Evolutionary conservation across 2,797 vertebrate species (phyloP), one percentile per base, ranked within the genome.

Genomic region (Syngnathus acus): DNA sequence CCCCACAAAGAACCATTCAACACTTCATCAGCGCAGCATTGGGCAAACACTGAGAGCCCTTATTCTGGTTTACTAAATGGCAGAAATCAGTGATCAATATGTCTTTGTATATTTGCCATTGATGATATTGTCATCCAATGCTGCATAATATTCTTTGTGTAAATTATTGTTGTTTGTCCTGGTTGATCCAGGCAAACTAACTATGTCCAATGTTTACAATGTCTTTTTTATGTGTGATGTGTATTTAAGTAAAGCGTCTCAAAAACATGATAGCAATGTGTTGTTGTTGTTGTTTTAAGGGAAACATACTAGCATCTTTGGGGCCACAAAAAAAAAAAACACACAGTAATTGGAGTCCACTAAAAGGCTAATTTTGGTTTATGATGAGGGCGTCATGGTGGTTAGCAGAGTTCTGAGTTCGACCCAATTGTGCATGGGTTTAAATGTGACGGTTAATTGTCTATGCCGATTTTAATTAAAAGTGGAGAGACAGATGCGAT

Each of bases 241-340:
- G 86, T 90, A 92, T 93, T 92, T 91, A 93, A 92, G 90, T 92
- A 92, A 92, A 93, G 81, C 82, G 75, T 85, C 73, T 90, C 79
- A 70, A 86, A 86, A 84, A 82, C 77, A 43, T 14, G n/a, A 5
- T 62, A 65, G 1, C 43, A 39, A 60, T 62, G 48, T 21, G 40
- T 75, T 39, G 72, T 79, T 54, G 72, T 79, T 54, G 2, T 54
- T 26, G 11, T 26, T 26, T 14, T 5, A 21, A 11, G n/a, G 17
- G 32, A 19, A 37, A 38, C 14, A 37, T 37, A 16, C 26, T 8
- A 7, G 26, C 37, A 37, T 5, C 17, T 21, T 53, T 11, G 32
- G 2, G 32, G 11, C 13, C 13, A 16, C 9, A 55, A 13, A 55
- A 55, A 55, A 55, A 55, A 13, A 21, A 32, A 6, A 37, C 11